These are phyloP conservation scores for Synodontis membranacea DNA, from an alignment of 2,113 vertebrate species.

Conservation along the genomic window DNA sequence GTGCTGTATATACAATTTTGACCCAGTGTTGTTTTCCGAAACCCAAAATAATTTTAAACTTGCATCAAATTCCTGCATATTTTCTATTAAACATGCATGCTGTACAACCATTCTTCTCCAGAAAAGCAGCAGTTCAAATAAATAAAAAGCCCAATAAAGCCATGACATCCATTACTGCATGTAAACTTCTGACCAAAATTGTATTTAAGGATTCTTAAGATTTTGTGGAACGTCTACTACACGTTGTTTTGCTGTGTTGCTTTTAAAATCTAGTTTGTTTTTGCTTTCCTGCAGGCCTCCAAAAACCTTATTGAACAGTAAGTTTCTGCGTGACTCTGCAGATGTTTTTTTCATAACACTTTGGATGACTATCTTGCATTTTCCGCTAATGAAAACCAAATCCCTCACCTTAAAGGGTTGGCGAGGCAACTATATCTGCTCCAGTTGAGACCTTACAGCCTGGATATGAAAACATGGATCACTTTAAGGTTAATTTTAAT, in stretches of 20 bases:
- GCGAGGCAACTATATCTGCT: constrained; percentile 50
- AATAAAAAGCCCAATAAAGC: too few relatives aligned
- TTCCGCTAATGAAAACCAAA: neutral
- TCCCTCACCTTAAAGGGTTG: constrained; percentile 61
- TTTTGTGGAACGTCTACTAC: neutral
- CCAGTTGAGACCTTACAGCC: constrained; percentile 62
- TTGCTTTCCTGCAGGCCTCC: constrained; percentile 65
- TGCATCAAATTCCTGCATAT: too few relatives aligned
- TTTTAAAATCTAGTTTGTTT: neutral
- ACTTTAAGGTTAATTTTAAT: constrained; percentile 70
- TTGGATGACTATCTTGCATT: neutral
- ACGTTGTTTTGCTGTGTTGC: neutral
- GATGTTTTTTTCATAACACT: neutral
- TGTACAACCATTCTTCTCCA: too few relatives aligned
- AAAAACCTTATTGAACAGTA: constrained; percentile 72
- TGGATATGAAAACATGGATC: constrained; percentile 67
- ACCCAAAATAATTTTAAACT: too few relatives aligned
- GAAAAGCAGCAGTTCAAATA: too few relatives aligned
- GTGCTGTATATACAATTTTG: too few relatives aligned
- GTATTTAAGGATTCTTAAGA: neutral
- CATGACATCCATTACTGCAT: too few relatives aligned
- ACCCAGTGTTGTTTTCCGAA: too few relatives aligned
- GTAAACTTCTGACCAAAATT: too few relatives aligned
- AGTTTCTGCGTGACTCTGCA: constrained; percentile 56
- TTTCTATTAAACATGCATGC: too few relatives aligned